Conservation (phyloP, 2,888 invertebrate species). For the Drosophila heteroneura region DNA sequence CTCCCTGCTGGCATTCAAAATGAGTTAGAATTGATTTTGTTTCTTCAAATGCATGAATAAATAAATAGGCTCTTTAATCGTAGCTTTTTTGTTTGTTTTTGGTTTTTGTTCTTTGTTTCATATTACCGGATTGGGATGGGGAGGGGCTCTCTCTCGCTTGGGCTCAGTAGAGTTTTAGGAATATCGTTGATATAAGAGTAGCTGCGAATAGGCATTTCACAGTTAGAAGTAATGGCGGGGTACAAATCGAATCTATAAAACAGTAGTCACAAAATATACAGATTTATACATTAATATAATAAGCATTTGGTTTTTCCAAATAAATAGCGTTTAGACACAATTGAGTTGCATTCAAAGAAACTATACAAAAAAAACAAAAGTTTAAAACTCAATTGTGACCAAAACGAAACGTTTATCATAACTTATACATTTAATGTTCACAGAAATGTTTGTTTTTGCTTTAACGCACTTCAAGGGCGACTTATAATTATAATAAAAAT, state of each 20-base stretch:
- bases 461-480: slow-evolving; percentile 70
- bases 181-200: slow-evolving; percentile 69
- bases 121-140: slow-evolving; percentile 61
- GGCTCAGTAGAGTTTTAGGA: slow-evolving; percentile 72
- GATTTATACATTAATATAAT: slow-evolving; percentile 39
- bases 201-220: slow-evolving; percentile 76
- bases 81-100: neutral
- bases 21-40: slow-evolving; percentile 2
- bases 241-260: slow-evolving; percentile 76
- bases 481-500: slow-evolving; percentile 51
- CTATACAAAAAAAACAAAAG: slow-evolving; percentile 19
- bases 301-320: slow-evolving; percentile 25
- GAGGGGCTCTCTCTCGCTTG: slow-evolving; percentile 36
- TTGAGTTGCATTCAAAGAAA: slow-evolving; percentile 32
- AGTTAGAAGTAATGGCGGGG: slow-evolving; percentile 74
- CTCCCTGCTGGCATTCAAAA: neutral
- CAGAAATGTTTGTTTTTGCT: slow-evolving; percentile 60
- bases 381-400: slow-evolving; percentile 43
- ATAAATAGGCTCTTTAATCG: slow-evolving; percentile 5
- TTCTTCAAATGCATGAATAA: slow-evolving; percentile 1
- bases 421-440: slow-evolving; percentile 59
- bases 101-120: slow-evolving; percentile 15
- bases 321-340: slow-evolving; percentile 48
- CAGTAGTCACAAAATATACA: slow-evolving; percentile 72
- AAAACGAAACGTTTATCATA: slow-evolving; percentile 47